Conservation (phyloP, 2,113 vertebrate species). For the cat (Felis catus) region F.catus_Fca126_mat1.0 CM031413.1:126074001-126074500, state of each 20-base stretch:
- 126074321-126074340: not conserved
- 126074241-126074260: not conserved
- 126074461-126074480: not conserved
- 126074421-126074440: not conserved
- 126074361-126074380: not conserved
- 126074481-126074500: not conserved
- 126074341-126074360: not conserved
- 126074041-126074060: not conserved
- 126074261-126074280: not conserved
- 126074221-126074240: not conserved
- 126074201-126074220: not conserved
- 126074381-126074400: not conserved
- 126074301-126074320: not conserved
- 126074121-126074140: not conserved
- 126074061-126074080: not conserved
- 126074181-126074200: not conserved
- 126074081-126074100: not conserved
- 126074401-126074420: not conserved
- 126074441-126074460: not conserved
- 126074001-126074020: no score
- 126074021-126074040: not conserved
- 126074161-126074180: not conserved
- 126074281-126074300: not conserved
- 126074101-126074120: not conserved
- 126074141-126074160: not conserved